phyloP scores from a whole-genome alignment of 2,113 vertebrate species.

The Sphyrna mokarran region DNA sequence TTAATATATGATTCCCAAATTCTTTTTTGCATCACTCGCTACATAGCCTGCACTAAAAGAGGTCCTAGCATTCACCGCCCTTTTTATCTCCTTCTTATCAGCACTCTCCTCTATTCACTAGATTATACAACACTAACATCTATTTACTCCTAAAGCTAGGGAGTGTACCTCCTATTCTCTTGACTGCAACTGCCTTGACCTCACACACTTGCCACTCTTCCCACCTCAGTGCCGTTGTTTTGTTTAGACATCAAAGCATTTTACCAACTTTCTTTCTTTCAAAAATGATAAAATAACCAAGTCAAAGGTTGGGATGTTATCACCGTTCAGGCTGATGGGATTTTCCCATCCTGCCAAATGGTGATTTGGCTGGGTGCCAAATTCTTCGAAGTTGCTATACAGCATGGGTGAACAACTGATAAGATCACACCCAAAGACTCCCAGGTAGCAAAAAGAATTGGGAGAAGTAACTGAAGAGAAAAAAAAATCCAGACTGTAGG shows the following conservation, averaged over 20 bases:
- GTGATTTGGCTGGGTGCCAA: no score
- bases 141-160: not conserved
- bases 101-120: not conserved
- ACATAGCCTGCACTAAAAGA: not conserved
- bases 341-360: no score
- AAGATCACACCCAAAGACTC: not conserved
- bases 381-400: no score
- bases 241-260: not conserved
- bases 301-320: not conserved
- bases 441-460: not conserved
- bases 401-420: no score
- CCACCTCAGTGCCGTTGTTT: not conserved
- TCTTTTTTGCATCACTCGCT: not conserved
- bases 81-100: not conserved
- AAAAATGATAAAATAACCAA: not conserved
- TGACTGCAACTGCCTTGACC: not conserved
- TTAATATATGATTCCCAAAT: not conserved
- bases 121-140: not conserved
- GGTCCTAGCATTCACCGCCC: not conserved
- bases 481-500: not conserved
- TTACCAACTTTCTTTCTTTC: not conserved
- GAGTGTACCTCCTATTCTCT: not conserved
- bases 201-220: not conserved
- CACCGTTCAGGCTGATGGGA: no score
- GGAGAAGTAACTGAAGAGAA: not conserved